A percentile compares a stretch with the other conserved stretches of the same genome.
phyloP scores from a whole-genome alignment of 2,113 vertebrate genomes.

The Ursus arctos region DNA sequence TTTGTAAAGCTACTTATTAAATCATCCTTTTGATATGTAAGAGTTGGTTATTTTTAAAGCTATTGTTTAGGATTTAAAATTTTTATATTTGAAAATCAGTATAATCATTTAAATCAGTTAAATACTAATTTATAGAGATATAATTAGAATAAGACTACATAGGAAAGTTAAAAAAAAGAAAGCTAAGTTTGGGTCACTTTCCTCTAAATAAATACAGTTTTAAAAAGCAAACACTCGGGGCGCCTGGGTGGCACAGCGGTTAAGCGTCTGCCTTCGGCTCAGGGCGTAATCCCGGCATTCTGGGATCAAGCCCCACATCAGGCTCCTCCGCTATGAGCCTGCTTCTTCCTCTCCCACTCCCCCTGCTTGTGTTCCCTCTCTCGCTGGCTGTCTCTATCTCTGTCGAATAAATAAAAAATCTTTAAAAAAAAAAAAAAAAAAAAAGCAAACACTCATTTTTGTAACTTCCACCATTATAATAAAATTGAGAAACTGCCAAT shows the following conservation, averaged over 20 bases:
- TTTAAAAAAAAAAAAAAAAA: no score
- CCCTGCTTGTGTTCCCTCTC: no score
- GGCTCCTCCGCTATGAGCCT: no score
- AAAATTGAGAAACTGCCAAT: background rate
- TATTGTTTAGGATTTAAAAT: background rate
- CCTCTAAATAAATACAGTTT: background rate
- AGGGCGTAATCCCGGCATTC: no score
- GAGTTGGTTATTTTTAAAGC: slow-evolving; percentile 34
- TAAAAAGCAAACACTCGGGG: background rate
- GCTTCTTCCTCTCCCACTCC: no score
- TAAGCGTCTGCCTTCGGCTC: no score
- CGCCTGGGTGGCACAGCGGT: no score
- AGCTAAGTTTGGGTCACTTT: slow-evolving; percentile 34
- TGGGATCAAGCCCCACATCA: no score
- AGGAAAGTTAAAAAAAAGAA: slow-evolving; percentile 51
- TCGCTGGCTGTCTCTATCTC: no score
- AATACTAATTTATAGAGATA: background rate
- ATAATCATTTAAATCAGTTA: slow-evolving; percentile 40
- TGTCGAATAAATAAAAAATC: no score
- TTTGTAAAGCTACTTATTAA: background rate
- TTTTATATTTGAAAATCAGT: slow-evolving; percentile 36
- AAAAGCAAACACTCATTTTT: slow-evolving; percentile 7
- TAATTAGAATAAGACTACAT: slow-evolving; percentile 51
- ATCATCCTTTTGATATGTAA: background rate
- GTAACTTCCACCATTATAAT: background rate